Base-by-base conservation (phyloP, 2,113 vertebrate species). In the Protomyctophum bolini region DNA sequence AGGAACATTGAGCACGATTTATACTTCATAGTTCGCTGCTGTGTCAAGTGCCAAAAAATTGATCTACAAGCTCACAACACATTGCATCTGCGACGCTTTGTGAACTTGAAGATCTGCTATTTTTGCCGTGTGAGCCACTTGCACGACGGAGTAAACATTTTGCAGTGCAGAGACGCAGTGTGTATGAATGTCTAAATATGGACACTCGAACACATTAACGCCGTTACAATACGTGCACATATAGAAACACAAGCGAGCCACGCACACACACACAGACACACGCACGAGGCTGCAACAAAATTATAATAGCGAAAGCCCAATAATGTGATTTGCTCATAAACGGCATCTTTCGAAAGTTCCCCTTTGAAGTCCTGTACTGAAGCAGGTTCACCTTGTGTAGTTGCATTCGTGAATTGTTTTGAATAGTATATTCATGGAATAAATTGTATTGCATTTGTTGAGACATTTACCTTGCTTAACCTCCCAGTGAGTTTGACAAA, bases 311-410 rank as follows among this genome's bases (percentile, higher is more conserved):
- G 10, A 10, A 56, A 70, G 58, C 15, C 41, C 1, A 6, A 15
- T 58, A 21, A 76, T 72, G 21, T 21, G 21, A 66, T 72, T 50
- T 57, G 79, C 83, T 79, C 61, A 77, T 47, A 12, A 65, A 41
- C 0, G 1, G 68, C 21, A 54, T 21, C n/a, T 21, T 21, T 21
- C 21, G 1, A 41, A 41, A 2, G 33, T 41, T 41, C 1, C 33
- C 33, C 33, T 41, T 41, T 41, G 54, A 47, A 57, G 56, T 41
- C 33, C 4, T 41, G 73, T 51, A 76, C 48, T 64, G 72, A 79
- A 70, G 56, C 28, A 47, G 12, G n/a, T 15, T 41, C 33, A 41
- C 2, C 14, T 14, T 14, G 54, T 7, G 21, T 11, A 41, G 56
- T 48, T 10, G 11, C 10, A 48, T 71, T 67, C 81, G 29, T 10